Evolutionary conservation across 2,888 invertebrate species (phyloP).

Genomic region (Chromoteleia sp.): DNA sequence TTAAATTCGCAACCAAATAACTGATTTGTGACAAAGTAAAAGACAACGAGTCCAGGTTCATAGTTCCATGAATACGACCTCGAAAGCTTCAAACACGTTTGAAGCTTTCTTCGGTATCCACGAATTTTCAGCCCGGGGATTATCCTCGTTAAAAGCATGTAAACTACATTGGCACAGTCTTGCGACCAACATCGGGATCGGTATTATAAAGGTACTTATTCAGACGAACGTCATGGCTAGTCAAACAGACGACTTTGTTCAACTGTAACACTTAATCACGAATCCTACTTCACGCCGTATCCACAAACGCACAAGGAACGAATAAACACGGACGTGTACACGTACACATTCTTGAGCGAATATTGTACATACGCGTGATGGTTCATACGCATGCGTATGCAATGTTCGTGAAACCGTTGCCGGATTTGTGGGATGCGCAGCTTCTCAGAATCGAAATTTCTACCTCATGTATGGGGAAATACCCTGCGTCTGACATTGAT

Average conservation of each 20-base stretch:
- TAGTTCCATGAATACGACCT: conserved; percentile 96
- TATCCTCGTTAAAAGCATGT: conserved; percentile 84
- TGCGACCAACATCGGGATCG: conserved; percentile 86
- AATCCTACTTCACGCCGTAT: conserved; percentile 5
- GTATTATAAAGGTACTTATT: conserved; percentile 81
- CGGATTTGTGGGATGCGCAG: no score
- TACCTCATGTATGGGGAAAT: no score
- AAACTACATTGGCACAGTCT: conserved; percentile 85
- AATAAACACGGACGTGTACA: conserved; percentile 18
- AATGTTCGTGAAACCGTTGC: no score
- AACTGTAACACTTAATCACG: conserved; percentile 33
- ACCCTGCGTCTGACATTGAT: no score
- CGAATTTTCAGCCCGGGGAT: conserved; percentile 87
- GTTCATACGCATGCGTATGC: no score
- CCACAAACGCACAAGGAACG: conserved; percentile 23
- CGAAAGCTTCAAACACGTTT: conserved; percentile 96
- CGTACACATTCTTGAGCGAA: no score
- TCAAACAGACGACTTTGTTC: conserved; percentile 72
- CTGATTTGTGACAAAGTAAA: conserved; percentile 99
- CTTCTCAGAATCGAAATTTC: no score
- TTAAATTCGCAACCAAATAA: conserved; percentile 97
- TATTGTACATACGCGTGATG: no score
- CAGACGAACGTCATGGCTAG: conserved; percentile 84
- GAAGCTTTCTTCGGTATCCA: conserved; percentile 95
- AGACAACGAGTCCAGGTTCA: conserved; percentile 99